Evolutionary conservation across 92 coral and sea anemone genomes (phyloP).

Genomic region (Actinernus sp.): DNA sequence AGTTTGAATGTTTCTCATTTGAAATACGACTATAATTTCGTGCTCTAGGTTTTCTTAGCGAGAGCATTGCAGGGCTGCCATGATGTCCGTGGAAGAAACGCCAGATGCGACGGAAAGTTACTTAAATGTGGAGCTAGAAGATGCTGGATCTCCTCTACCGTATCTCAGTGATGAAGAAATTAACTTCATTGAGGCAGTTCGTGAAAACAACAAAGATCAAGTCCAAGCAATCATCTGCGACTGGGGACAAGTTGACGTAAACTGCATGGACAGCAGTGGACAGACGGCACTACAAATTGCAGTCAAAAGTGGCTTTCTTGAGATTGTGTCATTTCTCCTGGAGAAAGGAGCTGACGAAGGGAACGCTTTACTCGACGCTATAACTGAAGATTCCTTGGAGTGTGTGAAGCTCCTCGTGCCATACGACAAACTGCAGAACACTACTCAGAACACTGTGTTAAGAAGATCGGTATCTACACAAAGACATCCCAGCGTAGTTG

Average conservation of each 20-base stretch:
- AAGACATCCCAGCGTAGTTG: neutral
- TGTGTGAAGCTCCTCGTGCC: conserved; percentile 61
- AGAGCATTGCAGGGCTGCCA: too few species aligned
- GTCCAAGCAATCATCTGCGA: conserved; percentile 23
- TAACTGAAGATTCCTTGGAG: conserved; percentile 62
- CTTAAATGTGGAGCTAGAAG: neutral
- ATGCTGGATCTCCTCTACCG: neutral
- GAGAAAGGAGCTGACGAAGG: conserved; percentile 64
- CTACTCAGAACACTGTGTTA: conserved; percentile 1
- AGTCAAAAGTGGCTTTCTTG: conserved; percentile 38
- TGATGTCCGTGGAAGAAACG: too few species aligned
- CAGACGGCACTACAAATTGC: conserved; percentile 80
- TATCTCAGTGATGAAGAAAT: conserved; percentile 39
- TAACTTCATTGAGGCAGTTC: conserved; percentile 67
- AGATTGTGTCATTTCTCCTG: conserved; percentile 46
- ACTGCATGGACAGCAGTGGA: conserved; percentile 65
- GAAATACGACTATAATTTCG: too few species aligned
- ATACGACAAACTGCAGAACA: conserved; percentile 36
- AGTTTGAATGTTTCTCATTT: too few species aligned
- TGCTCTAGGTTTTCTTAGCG: too few species aligned
- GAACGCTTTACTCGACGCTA: conserved; percentile 75
- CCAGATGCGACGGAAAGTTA: too few species aligned
- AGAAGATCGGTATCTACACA: neutral
- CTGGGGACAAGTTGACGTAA: conserved; percentile 38
- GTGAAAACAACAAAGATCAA: conserved; percentile 22